Conservation (phyloP, 1,140 invertebrate species). For the Heliothis virescens region DNA sequence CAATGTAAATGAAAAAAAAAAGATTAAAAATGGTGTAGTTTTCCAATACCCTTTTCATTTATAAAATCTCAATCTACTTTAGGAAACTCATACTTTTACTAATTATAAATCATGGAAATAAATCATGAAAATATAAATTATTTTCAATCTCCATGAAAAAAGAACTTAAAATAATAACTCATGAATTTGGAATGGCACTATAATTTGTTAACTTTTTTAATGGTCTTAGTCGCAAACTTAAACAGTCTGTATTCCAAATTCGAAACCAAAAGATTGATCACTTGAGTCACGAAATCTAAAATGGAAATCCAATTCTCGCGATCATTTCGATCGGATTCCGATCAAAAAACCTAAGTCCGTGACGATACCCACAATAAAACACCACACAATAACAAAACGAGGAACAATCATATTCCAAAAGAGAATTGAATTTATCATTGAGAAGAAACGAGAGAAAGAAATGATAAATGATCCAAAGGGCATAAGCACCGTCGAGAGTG, state of each 20-base stretch:
- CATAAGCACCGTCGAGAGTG: conserved; percentile 64
- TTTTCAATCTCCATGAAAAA: background rate
- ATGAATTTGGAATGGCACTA: conserved; percentile 26
- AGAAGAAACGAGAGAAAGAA: conserved; percentile 80
- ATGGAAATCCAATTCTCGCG: conserved; percentile 85
- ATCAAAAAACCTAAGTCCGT: conserved; percentile 83
- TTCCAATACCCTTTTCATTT: too few relatives aligned
- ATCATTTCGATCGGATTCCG: conserved; percentile 83
- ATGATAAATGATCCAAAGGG: conserved; percentile 83
- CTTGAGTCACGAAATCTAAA: conserved; percentile 75
- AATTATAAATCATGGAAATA: too few relatives aligned
- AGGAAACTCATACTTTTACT: too few relatives aligned
- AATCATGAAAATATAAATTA: background rate
- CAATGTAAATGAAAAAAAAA: background rate
- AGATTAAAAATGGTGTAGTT: too few relatives aligned
- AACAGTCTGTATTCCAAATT: conserved; percentile 55
- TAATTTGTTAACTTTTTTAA: conserved; percentile 48
- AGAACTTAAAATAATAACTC: background rate
- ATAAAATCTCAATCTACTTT: too few relatives aligned
- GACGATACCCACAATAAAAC: conserved; percentile 83
- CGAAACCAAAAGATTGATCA: conserved; percentile 74
- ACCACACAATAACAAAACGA: conserved; percentile 83
- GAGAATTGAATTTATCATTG: conserved; percentile 86
- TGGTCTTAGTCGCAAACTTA: conserved; percentile 49
- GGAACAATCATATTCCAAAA: conserved; percentile 85